A percentile compares a stretch with the other conserved stretches of the same genome.
Conservation (phyloP, 2,797 vertebrate genomes). For the Balearica regulorum region DNA sequence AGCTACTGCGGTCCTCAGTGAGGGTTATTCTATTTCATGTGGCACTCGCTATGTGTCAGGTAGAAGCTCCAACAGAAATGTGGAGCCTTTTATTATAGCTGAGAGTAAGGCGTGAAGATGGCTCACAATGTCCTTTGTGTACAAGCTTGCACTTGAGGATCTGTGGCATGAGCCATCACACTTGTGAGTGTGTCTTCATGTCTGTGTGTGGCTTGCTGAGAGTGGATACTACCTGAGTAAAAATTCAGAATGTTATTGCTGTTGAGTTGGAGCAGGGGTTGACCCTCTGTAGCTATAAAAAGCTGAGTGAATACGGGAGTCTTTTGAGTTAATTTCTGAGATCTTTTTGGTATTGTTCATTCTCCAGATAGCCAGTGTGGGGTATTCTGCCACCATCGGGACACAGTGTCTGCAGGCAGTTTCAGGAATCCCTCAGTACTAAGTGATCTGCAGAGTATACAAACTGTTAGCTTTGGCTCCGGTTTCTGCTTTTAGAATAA, state of each 20-base stretch:
- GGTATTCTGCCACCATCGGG: not conserved
- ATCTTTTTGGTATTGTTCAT: not conserved
- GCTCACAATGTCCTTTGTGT: not conserved
- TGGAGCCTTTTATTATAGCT: not conserved
- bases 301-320: not conserved
- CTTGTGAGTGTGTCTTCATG: not conserved
- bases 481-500: not conserved
- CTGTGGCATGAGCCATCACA: not conserved
- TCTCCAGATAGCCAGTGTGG: not conserved
- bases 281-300: not conserved
- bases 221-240: not conserved
- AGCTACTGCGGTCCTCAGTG: not conserved
- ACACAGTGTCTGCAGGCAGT: not conserved
- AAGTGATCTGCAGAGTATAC: not conserved
- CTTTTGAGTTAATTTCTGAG: not conserved
- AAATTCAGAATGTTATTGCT: not conserved
- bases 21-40: not conserved
- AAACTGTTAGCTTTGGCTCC: constrained; percentile 4
- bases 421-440: not conserved
- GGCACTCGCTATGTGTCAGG: not conserved
- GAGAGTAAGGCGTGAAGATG: not conserved
- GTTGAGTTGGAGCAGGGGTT: not conserved
- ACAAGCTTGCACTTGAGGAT: not conserved
- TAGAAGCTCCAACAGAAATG: not conserved
- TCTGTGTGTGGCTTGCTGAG: not conserved